Conservation (phyloP, 2,113 vertebrate species). For the Recurvirostra avosetta region DNA sequence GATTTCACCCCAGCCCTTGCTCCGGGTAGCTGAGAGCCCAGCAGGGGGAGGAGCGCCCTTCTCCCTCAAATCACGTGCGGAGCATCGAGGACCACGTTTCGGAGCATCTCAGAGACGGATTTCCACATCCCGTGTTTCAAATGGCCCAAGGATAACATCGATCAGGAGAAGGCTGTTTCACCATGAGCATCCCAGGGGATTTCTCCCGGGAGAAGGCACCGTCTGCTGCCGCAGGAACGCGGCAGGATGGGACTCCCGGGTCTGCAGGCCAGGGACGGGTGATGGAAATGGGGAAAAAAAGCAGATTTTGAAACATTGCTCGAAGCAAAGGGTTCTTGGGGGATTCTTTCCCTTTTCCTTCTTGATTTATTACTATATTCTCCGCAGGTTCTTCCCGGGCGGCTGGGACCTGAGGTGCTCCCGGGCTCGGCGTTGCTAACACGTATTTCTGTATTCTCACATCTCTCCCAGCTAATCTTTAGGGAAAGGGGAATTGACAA, state of each 20-base stretch:
- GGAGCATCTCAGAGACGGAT: not conserved
- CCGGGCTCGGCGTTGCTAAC: accelerated
- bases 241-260: not conserved
- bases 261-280: not conserved
- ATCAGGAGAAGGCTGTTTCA: not conserved
- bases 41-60: accelerated
- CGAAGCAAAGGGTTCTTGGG: not conserved
- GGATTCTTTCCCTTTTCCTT: not conserved
- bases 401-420: not conserved
- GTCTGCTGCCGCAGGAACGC: accelerated
- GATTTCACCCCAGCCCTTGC: not conserved
- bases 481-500: conserved; percentile 2
- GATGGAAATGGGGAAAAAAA: not conserved
- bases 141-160: not conserved
- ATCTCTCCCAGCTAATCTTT: not conserved
- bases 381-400: not conserved
- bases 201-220: not conserved
- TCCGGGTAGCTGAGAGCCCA: not conserved
- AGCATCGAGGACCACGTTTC: not conserved
- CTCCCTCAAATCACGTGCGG: not conserved
- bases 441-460: not conserved
- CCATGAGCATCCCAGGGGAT: accelerated
- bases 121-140: not conserved
- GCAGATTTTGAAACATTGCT: not conserved
- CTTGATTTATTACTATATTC: not conserved